Base-by-base conservation (phyloP, 2,888 invertebrate species). In the Neelides folsomi region DNA sequence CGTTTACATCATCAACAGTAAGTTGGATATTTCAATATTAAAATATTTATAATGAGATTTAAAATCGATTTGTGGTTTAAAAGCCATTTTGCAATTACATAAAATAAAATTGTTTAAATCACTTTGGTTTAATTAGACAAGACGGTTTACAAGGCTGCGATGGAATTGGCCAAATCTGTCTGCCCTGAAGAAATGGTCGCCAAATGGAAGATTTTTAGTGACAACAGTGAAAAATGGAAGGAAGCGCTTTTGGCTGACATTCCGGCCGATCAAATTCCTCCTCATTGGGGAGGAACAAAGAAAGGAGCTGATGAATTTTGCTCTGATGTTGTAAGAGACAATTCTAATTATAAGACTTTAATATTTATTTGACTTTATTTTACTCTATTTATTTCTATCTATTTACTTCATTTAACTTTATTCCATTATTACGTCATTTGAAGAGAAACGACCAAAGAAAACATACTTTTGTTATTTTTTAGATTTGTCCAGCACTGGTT, bases 221-320 rank as follows among this genome's bases (percentile, higher is more conserved):
- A 12, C 13, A 13, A 45, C 13, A 9, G 5, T 5, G 27, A 18
- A 5, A 34, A 45, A 27, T 45, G 16, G 34, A 10, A 20, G 27
- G 35, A 16, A 19, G 34, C 34, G 10, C 34, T 45, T 34, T n/a
- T 20, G n/a, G 19, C 13, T 5, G 27, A 20, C 12, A 34, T 20
- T n/a, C 45, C 45, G 15, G 13, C 19, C 13, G 45, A 45, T 27
- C 45, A 45, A 27, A 10, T 45, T n/a, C 45, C 45, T 4, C 45
- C 45, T 27, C 20, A 20, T 16, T 45, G 20, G 19, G 45, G 45
- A 4, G 45, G 45, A 45, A 45, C 45, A 4, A 45, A 27, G 12
- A 20, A 34, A 13, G 45, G 20, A 27, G 13, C 13, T 27, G 20
- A 45, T 39, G 39, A 39, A 39, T 39, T 39, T 39, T 39, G 39